These are phyloP conservation scores for Sylvicapra grimmia DNA, from an alignment of 2,113 vertebrate species.

Conservation along the genomic window DNA sequence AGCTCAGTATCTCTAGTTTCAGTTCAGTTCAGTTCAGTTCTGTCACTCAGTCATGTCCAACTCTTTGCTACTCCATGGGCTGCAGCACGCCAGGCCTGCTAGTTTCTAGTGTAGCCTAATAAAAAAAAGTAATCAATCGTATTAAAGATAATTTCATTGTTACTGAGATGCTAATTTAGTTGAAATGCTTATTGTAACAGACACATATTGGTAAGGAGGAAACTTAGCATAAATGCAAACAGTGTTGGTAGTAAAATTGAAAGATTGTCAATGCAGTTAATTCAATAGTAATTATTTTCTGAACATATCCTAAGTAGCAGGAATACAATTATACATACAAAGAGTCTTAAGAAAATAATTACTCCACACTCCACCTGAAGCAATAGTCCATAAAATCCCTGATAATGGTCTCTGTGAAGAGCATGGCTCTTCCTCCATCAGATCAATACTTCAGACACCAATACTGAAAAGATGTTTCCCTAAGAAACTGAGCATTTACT, in stretches of 20 bases:
- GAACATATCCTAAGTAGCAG: slow-evolving; percentile 37
- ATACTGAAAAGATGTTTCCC: not conserved
- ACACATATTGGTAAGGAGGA: slow-evolving; percentile 61
- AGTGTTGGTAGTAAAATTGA: slow-evolving; percentile 56
- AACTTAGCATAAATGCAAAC: slow-evolving; percentile 43
- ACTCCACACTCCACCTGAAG: slow-evolving; percentile 8
- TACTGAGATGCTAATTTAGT: slow-evolving; percentile 68
- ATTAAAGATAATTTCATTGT: slow-evolving; percentile 76
- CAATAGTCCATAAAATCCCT: not conserved
- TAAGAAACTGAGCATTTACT: too few species aligned
- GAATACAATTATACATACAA: slow-evolving; percentile 55
- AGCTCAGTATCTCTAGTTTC: slow-evolving; percentile 18
- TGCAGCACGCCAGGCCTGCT: fast-evolving
- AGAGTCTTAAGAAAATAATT: slow-evolving; percentile 54
- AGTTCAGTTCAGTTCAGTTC: not conserved
- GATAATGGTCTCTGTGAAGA: not conserved
- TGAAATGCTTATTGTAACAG: slow-evolving; percentile 64
- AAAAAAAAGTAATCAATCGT: slow-evolving; percentile 68
- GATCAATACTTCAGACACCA: too few species aligned
- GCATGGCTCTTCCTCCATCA: not conserved
- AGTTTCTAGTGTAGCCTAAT: slow-evolving; percentile 45
- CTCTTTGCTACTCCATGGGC: not conserved
- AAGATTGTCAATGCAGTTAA: slow-evolving; percentile 52
- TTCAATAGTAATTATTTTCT: slow-evolving; percentile 53
- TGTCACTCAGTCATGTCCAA: not conserved